Evolutionary conservation across 2,113 vertebrate genomes (phyloP).

Genomic region (Ameiurus melas): DNA sequence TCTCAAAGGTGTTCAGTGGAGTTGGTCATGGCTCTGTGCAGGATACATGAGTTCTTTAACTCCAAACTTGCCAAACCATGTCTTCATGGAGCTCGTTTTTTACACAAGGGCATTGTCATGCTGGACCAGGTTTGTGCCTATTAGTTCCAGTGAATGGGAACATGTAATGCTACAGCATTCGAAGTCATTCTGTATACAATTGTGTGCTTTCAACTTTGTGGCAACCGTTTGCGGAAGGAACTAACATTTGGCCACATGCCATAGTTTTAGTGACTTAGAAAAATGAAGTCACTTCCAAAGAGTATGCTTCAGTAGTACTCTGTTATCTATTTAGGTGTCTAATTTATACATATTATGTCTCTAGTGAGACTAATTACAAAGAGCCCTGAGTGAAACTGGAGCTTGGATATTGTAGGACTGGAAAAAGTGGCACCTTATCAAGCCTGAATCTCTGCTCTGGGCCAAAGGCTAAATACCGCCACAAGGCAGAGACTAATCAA

Average conservation of each 20-base stretch:
- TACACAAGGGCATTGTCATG: background rate
- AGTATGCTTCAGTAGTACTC: background rate
- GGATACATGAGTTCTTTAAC: too few relatives aligned
- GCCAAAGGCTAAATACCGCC: background rate
- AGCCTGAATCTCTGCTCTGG: background rate
- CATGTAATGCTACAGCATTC: background rate
- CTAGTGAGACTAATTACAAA: background rate
- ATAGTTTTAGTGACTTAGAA: background rate
- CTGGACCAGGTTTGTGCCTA: background rate
- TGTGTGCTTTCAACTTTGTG: background rate
- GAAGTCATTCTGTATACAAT: background rate
- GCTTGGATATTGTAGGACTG: background rate
- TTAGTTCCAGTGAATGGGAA: background rate
- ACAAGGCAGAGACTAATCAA: constrained; percentile 14
- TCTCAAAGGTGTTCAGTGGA: background rate
- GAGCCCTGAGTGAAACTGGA: background rate
- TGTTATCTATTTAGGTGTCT: background rate
- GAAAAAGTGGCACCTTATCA: background rate
- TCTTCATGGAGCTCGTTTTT: background rate
- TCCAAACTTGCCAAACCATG: background rate
- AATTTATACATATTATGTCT: background rate
- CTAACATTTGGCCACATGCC: background rate
- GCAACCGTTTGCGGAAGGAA: background rate
- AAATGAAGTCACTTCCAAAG: background rate
- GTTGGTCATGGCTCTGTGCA: background rate